Base-by-base conservation (phyloP, 1,140 invertebrate genomes). In the Pissodes strobi region DNA sequence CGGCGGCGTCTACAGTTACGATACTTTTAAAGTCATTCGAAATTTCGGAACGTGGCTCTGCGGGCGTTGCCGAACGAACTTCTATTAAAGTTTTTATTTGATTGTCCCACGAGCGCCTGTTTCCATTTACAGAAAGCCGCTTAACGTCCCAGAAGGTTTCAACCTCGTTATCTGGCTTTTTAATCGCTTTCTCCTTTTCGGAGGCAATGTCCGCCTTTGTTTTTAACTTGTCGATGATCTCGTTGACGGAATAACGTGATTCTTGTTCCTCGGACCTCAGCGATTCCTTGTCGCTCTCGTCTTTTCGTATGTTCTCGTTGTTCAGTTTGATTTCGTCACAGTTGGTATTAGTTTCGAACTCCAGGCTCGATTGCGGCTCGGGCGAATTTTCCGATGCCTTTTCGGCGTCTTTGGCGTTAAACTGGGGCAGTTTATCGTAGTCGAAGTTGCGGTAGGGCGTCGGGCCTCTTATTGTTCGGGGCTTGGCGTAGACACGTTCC, bases 1-100 rank as follows among this genome's bases (percentile, higher is more conserved):
- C n/a, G n/a, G n/a, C n/a, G n/a, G 67, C 51, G 9, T 73, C 70
- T 12, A 78, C 71, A 15, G 51, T 65, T 15, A 78, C 69, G 6
- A 78, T 60, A n/a, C 74, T 77, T 64, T 74, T 74, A 53, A 71
- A 75, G 25, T 77, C 65, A 53, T 75, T 70, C 1, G 64, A 12
- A 34, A n/a, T 25, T 51, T 19, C 4, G 23, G n/a, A n/a, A n/a
- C 22, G 17, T 25, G 38, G 27, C 22, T 17, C 22, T 15, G 12
- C 8, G 34, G 45, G 30, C 12, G n/a, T n/a, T n/a, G 55, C 59
- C 23, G 64, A 67, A 13, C 23, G 8, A 39, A 73, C 69, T 62
- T 73, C 68, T 39, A 74, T 70, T 34, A 66, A 63, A 4, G 74
- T 73, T 66, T 73, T 74, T 46, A 69, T 74, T 43, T 45, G 38